phyloP scores from a whole-genome alignment of 2,888 invertebrate species.

The Lasius fuliginosus region DNA sequence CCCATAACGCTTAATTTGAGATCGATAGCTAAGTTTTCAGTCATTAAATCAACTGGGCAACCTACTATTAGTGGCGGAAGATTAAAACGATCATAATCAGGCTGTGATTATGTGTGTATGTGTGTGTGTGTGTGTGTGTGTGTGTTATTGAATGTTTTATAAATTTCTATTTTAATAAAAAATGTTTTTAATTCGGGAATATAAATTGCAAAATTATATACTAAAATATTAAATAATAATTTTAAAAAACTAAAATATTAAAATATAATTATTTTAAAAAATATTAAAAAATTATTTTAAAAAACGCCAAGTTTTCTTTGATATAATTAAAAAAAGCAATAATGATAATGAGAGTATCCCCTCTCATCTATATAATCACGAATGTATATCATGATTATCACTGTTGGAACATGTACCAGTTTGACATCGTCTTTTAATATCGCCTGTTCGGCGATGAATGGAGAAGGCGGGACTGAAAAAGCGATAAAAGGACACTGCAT shows the following conservation, averaged over 20 bases:
- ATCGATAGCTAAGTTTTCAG: conserved; percentile 75
- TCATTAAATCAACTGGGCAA: conserved; percentile 74
- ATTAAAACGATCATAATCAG: conserved; percentile 25
- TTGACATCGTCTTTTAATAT: neutral
- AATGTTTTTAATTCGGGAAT: neutral
- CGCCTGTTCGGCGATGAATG: neutral
- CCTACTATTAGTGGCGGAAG: conserved; percentile 68
- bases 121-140: neutral
- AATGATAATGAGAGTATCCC: no score
- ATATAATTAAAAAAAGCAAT: no score
- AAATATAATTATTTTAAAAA: neutral
- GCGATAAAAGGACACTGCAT: neutral
- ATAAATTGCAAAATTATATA: neutral
- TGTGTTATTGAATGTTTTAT: neutral
- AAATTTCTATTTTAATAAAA: neutral
- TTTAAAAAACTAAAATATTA: no score
- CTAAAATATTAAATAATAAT: neutral
- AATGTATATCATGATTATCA: neutral
- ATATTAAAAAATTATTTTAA: neutral
- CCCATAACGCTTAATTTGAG: conserved; percentile 73
- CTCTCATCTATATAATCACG: neutral
- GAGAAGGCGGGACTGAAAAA: neutral
- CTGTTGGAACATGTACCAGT: neutral
- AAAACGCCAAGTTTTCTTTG: no score
- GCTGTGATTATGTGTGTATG: no score